Evolutionary conservation across 2,888 invertebrate genomes (phyloP).

Genomic region (Trachelus tabidus): DNA sequence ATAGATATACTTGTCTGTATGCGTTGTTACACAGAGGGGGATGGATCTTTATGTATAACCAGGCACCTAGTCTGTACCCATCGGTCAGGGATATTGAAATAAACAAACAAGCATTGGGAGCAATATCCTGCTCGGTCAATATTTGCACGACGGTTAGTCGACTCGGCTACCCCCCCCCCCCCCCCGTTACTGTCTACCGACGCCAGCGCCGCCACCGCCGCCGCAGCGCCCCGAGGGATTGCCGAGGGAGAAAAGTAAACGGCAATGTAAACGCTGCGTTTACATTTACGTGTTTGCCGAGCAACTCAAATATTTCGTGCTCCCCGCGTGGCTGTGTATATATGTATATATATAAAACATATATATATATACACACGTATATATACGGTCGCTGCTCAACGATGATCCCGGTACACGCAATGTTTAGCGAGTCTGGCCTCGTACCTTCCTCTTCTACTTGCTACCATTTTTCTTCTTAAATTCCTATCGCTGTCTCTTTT

Average conservation of each 20-base stretch:
- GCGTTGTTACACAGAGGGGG: not conserved
- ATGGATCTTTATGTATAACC: not conserved
- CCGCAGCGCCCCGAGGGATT: constrained; percentile 15
- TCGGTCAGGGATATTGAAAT: constrained; percentile 63
- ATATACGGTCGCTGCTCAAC: constrained; percentile 12
- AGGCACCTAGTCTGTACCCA: constrained; percentile 31
- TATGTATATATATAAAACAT: not conserved
- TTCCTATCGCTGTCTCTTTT: constrained; percentile 6
- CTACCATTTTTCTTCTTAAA: constrained; percentile 13
- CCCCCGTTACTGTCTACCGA: constrained; percentile 14
- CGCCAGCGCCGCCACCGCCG: constrained; percentile 11
- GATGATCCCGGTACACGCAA: constrained; percentile 48
- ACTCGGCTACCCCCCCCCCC: constrained; percentile 41
- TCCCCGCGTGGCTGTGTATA: constrained; percentile 15
- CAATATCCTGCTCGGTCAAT: constrained; percentile 66
- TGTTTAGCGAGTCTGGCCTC: constrained; percentile 45
- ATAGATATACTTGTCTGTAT: not conserved
- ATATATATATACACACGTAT: not conserved
- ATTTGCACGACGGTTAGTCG: constrained; percentile 65
- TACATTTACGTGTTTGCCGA: constrained; percentile 65
- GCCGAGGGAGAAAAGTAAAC: constrained; percentile 62
- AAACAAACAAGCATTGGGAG: constrained; percentile 65
- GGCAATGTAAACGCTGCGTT: constrained; percentile 62
- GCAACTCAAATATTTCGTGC: constrained; percentile 65
- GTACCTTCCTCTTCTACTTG: not conserved